These are phyloP conservation scores for Nyctibius bracteatus DNA, from an alignment of 2,113 vertebrate species.

Conservation along the genomic window DNA sequence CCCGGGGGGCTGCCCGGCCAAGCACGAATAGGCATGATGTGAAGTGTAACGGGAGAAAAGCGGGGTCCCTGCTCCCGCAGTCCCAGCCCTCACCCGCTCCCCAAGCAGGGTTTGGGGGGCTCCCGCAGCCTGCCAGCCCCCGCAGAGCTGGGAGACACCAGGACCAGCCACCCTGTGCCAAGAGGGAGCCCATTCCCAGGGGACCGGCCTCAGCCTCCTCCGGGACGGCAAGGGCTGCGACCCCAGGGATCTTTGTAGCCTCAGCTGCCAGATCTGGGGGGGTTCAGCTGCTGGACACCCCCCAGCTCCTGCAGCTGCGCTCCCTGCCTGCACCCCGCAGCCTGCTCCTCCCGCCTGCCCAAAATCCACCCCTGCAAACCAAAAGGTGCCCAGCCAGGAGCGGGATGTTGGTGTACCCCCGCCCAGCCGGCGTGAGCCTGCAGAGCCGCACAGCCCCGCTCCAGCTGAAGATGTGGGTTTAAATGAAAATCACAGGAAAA, in stretches of 20 bases:
- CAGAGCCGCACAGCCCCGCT: background rate
- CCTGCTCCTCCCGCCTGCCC: background rate
- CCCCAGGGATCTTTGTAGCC: background rate
- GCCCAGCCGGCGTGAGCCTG: accelerated
- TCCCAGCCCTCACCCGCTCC: background rate
- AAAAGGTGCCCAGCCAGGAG: background rate
- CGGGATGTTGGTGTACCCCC: accelerated
- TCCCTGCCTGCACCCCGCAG: background rate
- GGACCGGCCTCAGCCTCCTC: background rate
- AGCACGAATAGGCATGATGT: accelerated
- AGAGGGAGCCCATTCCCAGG: background rate
- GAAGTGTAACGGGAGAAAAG: background rate
- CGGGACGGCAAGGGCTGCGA: background rate
- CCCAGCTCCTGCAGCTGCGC: accelerated
- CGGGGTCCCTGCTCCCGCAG: background rate
- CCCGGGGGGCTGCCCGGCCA: accelerated
- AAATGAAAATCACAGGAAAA: background rate
- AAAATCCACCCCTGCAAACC: background rate
- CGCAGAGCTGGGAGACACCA: background rate
- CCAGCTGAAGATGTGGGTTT: background rate
- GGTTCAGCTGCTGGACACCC: background rate
- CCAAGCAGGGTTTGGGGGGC: accelerated
- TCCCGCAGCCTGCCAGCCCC: background rate
- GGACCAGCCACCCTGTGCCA: accelerated
- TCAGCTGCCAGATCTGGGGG: background rate